Evolutionary conservation across 1,140 invertebrate species (phyloP), one percentile per base, ranked within the genome.

Genomic region (Neotoxoptera formosana): DNA sequence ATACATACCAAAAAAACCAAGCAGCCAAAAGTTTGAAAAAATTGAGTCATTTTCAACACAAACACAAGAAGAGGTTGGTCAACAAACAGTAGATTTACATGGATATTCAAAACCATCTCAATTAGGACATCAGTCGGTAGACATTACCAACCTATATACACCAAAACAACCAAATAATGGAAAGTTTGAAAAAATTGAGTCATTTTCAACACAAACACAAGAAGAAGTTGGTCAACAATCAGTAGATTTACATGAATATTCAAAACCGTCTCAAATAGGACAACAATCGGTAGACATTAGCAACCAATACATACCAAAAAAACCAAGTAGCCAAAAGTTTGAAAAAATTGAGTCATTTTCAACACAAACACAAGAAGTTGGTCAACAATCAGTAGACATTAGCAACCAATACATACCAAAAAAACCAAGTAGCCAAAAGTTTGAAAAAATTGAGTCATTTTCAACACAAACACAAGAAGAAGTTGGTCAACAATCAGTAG

Each of bases 131-230:
- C 20, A 41, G 7, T 41, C 81, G 23, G 36, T 84, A 9, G 36
- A 84, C 36, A 45, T 45, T 45, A 9, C 8, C 9, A 45, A 84
- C 4, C 7, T 6, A 3, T 84, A 83, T 41, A 1, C 2, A 83
- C n/a, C 34, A 41, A 45, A 84, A 45, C 30, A 41, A 48, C 47
- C 83, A 45, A 45, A 1, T 47, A 14, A 41, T 30, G 25, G 30
- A 30, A 25, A 84, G 8, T n/a, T 47, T 47, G 41, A 86, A 47
- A 47, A 86, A 47, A 47, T 47, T 4, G 41, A 86, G 25, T 84
- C 83, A 14, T 86, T 45, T 86, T 86, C 83, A 47, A 47, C 45
- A 86, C 45, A 86, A 86, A 86, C 25, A 86, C 45, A 86, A 86
- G 56, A 51, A 0, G 56, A 76, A 2, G 41, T 41, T 41, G 41